Percentiles rank a stretch among this genome's conserved stretches.
Evolutionary conservation across 2,888 invertebrate genomes (phyloP).

Genomic region (Neoascia interrupta): DNA sequence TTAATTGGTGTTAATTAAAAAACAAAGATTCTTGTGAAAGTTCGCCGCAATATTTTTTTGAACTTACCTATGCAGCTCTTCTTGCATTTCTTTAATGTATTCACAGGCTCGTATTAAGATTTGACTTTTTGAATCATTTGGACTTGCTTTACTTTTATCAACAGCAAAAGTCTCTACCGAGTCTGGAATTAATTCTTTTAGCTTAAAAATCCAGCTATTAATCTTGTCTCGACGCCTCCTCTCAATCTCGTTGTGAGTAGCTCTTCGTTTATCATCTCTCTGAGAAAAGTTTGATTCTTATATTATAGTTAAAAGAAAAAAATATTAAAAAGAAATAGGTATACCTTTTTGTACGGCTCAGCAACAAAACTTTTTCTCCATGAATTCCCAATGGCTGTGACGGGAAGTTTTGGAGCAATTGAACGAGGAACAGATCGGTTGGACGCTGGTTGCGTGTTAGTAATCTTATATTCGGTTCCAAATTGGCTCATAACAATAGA

Average conservation of each 20-base stretch:
- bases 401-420: constrained; percentile 24
- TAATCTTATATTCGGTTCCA: no score
- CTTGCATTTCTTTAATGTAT: constrained; percentile 92
- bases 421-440: not conserved
- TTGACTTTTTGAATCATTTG: constrained; percentile 92
- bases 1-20: no score
- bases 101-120: constrained; percentile 97
- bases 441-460: no score
- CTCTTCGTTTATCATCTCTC: constrained; percentile 93
- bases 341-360: constrained; percentile 26
- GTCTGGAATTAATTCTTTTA: constrained; percentile 88
- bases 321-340: not conserved
- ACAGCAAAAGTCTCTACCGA: constrained; percentile 24
- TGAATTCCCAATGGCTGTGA: not conserved
- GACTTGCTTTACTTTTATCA: constrained; percentile 77
- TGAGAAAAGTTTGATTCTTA: constrained; percentile 72
- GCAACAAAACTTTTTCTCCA: not conserved
- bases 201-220: constrained; percentile 96
- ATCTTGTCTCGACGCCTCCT: constrained; percentile 96
- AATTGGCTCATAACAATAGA: no score
- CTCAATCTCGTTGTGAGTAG: constrained; percentile 98
- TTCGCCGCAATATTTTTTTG: no score
- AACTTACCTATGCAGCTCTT: constrained; percentile 85
- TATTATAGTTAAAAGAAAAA: not conserved
- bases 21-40: no score